Evolutionary conservation across 2,888 invertebrate species (phyloP), one percentile per base, ranked within the genome.

Genomic region (Drosophila leonis): DNA sequence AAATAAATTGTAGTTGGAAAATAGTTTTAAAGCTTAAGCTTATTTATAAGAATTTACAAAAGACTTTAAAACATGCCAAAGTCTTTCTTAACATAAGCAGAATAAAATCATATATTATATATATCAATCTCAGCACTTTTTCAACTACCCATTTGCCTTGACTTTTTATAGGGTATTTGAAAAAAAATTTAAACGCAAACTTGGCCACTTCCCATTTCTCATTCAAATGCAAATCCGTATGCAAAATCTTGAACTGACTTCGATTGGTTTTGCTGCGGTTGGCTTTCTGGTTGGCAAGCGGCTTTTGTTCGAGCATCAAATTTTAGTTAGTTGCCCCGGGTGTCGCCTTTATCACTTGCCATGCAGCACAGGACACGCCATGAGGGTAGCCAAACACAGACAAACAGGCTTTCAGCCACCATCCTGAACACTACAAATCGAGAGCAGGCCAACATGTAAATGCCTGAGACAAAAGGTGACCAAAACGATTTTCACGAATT

Each of bases 161-260:
- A 7, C 18, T 1, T 10, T n/a, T 2, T 29, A 4, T 8, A 35
- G 65, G 35, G 39, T 7, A 39, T 48, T 12, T 31, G 29, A 20
- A 24, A 42, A 49, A 24, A 24, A 24, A 62, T 35, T 24, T 57
- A 52, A 39, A 59, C 44, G 66, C 52, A 49, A 75, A 75, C 59
- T 82, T 78, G 44, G 49, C 69, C 67, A 67, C 65, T 72, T 63
- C 56, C 48, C 64, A 65, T n/a, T 54, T 67, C 72, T 78, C 75
- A 89, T 89, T 85, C 72, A 89, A 87, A 85, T 84, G 84, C 84
- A 84, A 84, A 84, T 88, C 81, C 68, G 42, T 61, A 69, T 62
- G 75, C 74, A 88, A 88, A 81, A 81, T 89, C 90, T 89, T 87
- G 67, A 85, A 85, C 87, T 89, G 90, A 87, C 84, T 89, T 89